Evolutionary conservation across 2,888 invertebrate genomes (phyloP), one percentile per base, ranked within the genome.

Genomic region (Eupelmus urozonus): DNA sequence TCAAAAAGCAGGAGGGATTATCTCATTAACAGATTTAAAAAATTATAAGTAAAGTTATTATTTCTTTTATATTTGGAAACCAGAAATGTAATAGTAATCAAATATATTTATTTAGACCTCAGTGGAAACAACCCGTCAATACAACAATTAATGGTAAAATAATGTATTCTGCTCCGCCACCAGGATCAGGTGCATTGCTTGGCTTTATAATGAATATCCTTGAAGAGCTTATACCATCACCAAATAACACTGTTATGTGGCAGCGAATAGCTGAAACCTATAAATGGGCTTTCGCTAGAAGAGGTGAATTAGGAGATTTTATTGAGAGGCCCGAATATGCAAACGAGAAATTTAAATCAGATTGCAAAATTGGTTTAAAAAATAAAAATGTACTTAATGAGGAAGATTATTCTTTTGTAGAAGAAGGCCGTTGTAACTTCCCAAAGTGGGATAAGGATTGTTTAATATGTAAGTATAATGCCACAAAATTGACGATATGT

Each of bases 271-370:
- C 95, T 5, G 98, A 99, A 88, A 93, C 95, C 2, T 96, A 97
- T 90, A 98, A 99, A 90, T 98, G 94, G 91, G 97, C 95, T 18
- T 98, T 95, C 89, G 98, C 96, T 0, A 93, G 94, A 86, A 91
- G 98, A 82, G 95, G 96, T 0, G 93, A 94, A 82, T 91, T 99
- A 81, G 98, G 96, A 0, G 98, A 98, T 91, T 91, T 62, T 7
- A 71, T 51, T 34, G 60, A 71, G n/a, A 71, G 71, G 34, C 3
- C 92, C 5, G 87, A 90, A 53, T 94, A 92, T 85, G 86, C 91
- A 13, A 87, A 91, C 75, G 49, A 67, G 40, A 62, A 62, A 23
- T 67, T 25, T 34, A 51, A 49, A 13, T 27, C 18, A 1, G 71
- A 71, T 11, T 71, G 71, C 23, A n/a, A 51, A 51, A 1, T 71